Conservation (phyloP, 2,113 vertebrate species). For the Cyanocitta stelleri region DNA sequence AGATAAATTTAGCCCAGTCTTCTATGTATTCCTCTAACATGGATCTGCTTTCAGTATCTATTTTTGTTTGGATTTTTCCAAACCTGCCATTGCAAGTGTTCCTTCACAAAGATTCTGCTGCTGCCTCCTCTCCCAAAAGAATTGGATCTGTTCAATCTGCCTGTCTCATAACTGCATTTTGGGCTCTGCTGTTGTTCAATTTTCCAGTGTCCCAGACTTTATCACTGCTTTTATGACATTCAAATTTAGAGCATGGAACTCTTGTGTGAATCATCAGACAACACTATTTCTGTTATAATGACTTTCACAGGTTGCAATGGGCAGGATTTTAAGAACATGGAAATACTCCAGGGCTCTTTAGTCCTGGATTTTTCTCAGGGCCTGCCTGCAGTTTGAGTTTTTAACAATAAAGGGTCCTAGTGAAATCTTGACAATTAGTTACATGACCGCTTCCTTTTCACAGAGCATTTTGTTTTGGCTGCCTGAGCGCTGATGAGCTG, state of each 20-base stretch:
- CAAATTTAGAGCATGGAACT: not conserved
- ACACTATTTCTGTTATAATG: not conserved
- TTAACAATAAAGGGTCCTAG: not conserved
- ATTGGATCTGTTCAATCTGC: not conserved
- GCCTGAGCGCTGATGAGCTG: not conserved
- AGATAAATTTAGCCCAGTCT: not conserved
- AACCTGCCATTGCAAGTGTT: not conserved
- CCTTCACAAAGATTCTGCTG: not conserved
- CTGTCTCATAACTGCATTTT: not conserved
- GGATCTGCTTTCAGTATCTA: not conserved
- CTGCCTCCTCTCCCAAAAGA: not conserved
- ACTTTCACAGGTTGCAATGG: not conserved
- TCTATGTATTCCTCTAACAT: not conserved
- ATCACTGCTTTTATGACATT: not conserved
- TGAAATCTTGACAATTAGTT: not conserved
- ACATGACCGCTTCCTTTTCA: not conserved
- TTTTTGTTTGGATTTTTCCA: not conserved
- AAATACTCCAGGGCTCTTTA: not conserved
- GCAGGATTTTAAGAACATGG: not conserved
- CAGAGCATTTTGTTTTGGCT: not conserved
- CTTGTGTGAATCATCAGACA: not conserved
- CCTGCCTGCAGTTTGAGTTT: not conserved
- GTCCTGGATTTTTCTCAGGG: not conserved
- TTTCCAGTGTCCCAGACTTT: not conserved
- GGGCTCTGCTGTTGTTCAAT: not conserved